phyloP scores from a whole-genome alignment of 2,888 invertebrate species.

The Aporophyla nigra region DNA sequence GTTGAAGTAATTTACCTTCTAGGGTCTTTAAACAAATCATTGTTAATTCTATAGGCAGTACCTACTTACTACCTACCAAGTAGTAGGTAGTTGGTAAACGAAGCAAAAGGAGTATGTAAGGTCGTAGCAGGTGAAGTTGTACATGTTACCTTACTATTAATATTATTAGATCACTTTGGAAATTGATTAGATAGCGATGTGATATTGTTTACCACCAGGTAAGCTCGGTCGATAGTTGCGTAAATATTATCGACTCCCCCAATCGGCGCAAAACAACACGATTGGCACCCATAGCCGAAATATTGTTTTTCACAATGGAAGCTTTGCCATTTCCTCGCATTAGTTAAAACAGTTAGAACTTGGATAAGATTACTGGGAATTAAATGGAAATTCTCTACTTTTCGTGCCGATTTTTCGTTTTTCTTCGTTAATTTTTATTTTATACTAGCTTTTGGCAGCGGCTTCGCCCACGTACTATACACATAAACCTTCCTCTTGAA shows the following conservation, averaged over 20 bases:
- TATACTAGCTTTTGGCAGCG: too few relatives aligned
- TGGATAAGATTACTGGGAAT: background rate
- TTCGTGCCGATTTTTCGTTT: too few relatives aligned
- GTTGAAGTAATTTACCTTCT: background rate
- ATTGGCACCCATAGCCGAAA: background rate
- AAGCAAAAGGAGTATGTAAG: background rate
- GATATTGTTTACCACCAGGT: constrained; percentile 34
- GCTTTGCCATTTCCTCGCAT: background rate
- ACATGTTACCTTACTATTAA: background rate
- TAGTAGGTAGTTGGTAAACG: background rate
- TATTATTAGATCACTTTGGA: constrained; percentile 9
- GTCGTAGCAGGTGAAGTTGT: too few relatives aligned
- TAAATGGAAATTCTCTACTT: too few relatives aligned
- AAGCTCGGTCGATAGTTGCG: background rate
- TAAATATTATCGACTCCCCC: constrained; percentile 1
- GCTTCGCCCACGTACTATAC: too few relatives aligned
- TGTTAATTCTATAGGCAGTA: background rate
- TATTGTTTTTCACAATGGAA: background rate
- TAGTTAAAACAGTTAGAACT: background rate
- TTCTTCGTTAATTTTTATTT: too few relatives aligned
- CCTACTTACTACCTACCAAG: background rate
- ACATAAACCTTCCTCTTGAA: too few relatives aligned
- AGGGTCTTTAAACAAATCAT: background rate
- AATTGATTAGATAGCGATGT: constrained; percentile 34
- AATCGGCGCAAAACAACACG: background rate